Conservation (phyloP, 30 jellyfish, hydroid and myxozoan species). For the Calvadosia cruxmelitensis region DNA sequence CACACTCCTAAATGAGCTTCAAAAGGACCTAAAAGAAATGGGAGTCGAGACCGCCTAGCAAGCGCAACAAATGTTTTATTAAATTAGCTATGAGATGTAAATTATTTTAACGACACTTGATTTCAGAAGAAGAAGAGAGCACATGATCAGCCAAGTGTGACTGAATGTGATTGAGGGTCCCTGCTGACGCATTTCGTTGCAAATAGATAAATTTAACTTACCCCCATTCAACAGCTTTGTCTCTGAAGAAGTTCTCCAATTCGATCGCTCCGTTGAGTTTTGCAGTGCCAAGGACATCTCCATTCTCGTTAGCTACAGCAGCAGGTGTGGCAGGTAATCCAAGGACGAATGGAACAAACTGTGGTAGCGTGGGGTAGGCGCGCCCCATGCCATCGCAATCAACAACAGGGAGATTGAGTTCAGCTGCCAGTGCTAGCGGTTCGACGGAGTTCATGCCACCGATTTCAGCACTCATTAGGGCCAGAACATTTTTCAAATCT, state of each 20-base stretch:
- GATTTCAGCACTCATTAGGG: slow-evolving; percentile 36
- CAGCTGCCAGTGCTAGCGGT: slow-evolving; percentile 31
- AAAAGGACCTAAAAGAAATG: no score
- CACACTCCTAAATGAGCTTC: neutral
- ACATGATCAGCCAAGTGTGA: neutral
- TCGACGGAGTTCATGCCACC: slow-evolving; percentile 58
- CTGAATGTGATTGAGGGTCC: neutral
- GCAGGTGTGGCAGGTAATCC: slow-evolving; percentile 44
- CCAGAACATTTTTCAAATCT: slow-evolving; percentile 1
- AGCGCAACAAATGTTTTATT: no score
- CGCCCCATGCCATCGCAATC: slow-evolving; percentile 79
- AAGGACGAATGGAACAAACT: slow-evolving; percentile 22
- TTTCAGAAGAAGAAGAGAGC: neutral
- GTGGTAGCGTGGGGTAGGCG: slow-evolving; percentile 53
- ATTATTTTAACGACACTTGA: no score
- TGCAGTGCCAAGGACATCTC: slow-evolving; percentile 22
- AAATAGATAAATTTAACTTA: neutral
- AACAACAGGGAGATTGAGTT: slow-evolving; percentile 42
- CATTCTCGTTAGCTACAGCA: slow-evolving; percentile 24
- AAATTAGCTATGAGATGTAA: no score
- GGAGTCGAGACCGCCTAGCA: no score
- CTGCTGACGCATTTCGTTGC: neutral
- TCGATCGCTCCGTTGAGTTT: slow-evolving; percentile 10
- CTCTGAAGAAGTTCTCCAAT: slow-evolving; percentile 36
- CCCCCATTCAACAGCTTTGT: slow-evolving; percentile 36